Conservation (phyloP, 2,888 invertebrate genomes). For the Habrosyne pyritoides region DNA sequence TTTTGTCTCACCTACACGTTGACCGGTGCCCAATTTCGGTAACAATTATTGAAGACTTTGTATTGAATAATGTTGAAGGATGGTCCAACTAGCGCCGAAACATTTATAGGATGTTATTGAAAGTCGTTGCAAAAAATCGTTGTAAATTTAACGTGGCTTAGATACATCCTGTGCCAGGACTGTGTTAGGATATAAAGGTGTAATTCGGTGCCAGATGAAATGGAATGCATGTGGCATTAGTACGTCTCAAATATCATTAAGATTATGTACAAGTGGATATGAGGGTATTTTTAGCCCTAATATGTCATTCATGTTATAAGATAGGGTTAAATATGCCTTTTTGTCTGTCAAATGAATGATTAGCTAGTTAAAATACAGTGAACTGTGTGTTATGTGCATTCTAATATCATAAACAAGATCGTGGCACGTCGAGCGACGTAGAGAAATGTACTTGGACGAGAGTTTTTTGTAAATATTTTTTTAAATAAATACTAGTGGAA, state of each 20-base stretch:
- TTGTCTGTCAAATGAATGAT: not conserved
- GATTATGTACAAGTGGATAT: not conserved
- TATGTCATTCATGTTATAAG: not conserved
- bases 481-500: constrained; percentile 40
- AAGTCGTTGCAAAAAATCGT: not conserved
- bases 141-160: not conserved
- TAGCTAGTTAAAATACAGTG: not conserved
- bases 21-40: not conserved
- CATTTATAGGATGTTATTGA: not conserved
- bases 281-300: not conserved
- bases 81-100: not conserved
- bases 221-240: not conserved
- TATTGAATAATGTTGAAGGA: not conserved
- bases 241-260: not conserved
- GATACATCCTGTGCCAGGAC: not conserved
- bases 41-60: not conserved
- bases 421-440: not conserved
- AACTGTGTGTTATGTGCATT: not conserved
- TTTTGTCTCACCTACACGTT: not conserved
- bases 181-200: not conserved
- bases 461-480: constrained; percentile 71
- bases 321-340: not conserved
- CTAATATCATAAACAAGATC: not conserved
- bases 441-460: constrained; percentile 22
- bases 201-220: not conserved